A percentile compares a stretch with the other conserved stretches of the same genome.
Conservation (phyloP, 2,888 invertebrate species). For the Parthenolecanium corni region DNA sequence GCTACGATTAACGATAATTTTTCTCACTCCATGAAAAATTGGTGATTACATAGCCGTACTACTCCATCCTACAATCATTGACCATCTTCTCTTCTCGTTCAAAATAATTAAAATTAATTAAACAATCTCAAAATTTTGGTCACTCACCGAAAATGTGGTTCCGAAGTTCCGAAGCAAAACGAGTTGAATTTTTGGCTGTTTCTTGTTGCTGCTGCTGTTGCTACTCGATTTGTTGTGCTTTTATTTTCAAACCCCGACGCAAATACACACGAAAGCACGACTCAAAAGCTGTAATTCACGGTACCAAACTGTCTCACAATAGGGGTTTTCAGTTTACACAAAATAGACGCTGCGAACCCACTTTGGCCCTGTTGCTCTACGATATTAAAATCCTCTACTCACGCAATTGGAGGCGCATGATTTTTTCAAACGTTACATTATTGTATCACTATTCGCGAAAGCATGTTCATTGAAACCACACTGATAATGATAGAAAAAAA, state of each 20-base stretch:
- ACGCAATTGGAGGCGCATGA: slow-evolving; percentile 17
- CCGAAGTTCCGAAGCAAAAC: no score
- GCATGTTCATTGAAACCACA: neutral
- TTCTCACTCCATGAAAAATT: no score
- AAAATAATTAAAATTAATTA: no score
- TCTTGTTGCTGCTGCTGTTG: no score
- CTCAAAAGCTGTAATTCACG: slow-evolving; percentile 18
- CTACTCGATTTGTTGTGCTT: no score
- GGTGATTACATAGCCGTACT: no score
- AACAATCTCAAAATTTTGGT: no score
- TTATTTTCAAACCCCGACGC: neutral
- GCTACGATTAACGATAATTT: no score
- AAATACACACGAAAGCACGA: slow-evolving; percentile 9
- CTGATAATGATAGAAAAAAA: neutral
- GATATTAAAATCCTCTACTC: slow-evolving; percentile 8
- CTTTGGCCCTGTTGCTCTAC: slow-evolving; percentile 26
- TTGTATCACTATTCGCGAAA: neutral
- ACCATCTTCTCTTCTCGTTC: no score
- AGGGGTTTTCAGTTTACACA: neutral
- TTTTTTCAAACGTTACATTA: neutral
- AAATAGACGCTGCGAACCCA: neutral
- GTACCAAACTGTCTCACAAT: slow-evolving; percentile 21
- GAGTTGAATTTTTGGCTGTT: no score
- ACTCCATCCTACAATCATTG: no score
- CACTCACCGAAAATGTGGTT: no score